Conservation (phyloP, 1,140 invertebrate genomes). For the Eupeodes corollae region DNA sequence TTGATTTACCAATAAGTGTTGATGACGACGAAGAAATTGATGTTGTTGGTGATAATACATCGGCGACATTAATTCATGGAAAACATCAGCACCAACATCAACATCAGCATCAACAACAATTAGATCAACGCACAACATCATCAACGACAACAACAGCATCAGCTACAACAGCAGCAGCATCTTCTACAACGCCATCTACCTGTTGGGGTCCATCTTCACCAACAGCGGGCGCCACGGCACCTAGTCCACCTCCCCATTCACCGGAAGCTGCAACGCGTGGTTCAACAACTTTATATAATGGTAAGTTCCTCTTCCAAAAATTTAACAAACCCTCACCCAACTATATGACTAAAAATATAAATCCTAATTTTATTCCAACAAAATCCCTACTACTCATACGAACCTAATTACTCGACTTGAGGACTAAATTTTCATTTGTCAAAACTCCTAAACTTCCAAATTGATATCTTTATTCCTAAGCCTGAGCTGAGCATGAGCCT, state of each 20-base stretch:
- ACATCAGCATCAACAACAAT: constrained; percentile 9
- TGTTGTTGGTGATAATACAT: constrained; percentile 53
- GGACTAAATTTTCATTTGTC: no score
- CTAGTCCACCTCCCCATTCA: constrained; percentile 56
- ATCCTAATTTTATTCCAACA: no score
- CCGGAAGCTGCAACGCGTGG: constrained; percentile 41
- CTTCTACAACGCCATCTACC: constrained; percentile 37
- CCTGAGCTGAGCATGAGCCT: no score
- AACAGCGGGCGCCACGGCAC: constrained; percentile 57
- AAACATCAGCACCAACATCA: constrained; percentile 21
- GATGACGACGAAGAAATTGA: constrained; percentile 74
- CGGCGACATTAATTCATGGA: constrained; percentile 13
- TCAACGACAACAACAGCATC: constrained; percentile 23
- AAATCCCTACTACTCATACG: no score
- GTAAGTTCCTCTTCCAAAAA: constrained; percentile 39
- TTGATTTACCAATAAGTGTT: constrained; percentile 23
- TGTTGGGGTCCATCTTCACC: constrained; percentile 61
- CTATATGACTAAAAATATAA: no score
- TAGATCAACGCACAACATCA: constrained; percentile 37
- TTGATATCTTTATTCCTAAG: no score
- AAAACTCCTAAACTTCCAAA: no score
- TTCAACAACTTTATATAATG: constrained; percentile 51
- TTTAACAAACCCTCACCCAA: no score
- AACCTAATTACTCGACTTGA: no score
- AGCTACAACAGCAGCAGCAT: constrained; percentile 20